Evolutionary conservation across 2,113 vertebrate genomes (phyloP).

Genomic region (Triplophysa siluroides): DNA sequence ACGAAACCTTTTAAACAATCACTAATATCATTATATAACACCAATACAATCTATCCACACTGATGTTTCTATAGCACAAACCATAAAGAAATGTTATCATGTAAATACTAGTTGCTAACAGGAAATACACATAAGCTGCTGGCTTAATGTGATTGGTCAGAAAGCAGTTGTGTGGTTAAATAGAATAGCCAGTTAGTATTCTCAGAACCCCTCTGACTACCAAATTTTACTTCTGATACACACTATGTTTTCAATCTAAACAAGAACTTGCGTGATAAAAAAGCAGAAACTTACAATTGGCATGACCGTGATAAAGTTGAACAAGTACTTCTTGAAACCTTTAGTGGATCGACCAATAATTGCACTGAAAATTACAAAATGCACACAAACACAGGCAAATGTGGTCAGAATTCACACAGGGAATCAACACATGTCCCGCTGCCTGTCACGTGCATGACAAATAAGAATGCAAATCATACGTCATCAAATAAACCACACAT

Average conservation of each 20-base stretch:
- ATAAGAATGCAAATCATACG: not conserved
- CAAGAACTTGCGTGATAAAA: not conserved
- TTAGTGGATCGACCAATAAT: slow-evolving; percentile 95
- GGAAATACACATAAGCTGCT: slow-evolving; percentile 1
- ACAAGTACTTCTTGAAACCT: slow-evolving; percentile 95
- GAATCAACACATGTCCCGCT: slow-evolving; percentile 1
- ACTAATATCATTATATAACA: not conserved
- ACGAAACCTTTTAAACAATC: no score
- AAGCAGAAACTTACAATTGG: slow-evolving; percentile 87
- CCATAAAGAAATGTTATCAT: not conserved
- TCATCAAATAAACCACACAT: slow-evolving; percentile 6
- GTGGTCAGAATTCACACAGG: slow-evolving; percentile 31
- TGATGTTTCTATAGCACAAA: not conserved
- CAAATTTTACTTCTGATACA: slow-evolving; percentile 17
- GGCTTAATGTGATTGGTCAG: slow-evolving; percentile 21
- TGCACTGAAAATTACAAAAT: slow-evolving; percentile 91
- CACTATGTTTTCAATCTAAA: not conserved
- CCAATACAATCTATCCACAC: not conserved
- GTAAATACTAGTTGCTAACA: not conserved
- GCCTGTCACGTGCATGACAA: not conserved
- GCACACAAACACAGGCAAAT: slow-evolving; percentile 70
- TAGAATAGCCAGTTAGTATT: not conserved
- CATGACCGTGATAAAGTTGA: slow-evolving; percentile 97
- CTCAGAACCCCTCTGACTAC: slow-evolving; percentile 59
- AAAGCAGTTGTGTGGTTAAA: not conserved